Evolutionary conservation across 2,888 invertebrate species (phyloP).

Genomic region (Tuta absoluta): DNA sequence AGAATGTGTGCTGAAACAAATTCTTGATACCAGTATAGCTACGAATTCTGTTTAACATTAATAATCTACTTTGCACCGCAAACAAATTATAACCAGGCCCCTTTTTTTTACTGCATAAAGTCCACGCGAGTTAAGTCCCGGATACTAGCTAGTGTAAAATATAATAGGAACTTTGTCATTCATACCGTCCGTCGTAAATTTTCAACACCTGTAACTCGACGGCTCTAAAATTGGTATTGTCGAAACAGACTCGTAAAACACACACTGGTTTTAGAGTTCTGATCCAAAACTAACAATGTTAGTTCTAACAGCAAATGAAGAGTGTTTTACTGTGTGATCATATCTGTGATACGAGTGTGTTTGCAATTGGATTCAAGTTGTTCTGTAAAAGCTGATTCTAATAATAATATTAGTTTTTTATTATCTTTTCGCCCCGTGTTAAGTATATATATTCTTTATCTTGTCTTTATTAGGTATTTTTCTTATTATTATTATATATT

Average conservation of each 20-base stretch:
- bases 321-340: conserved; percentile 42
- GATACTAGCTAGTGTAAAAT: background rate
- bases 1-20: no score
- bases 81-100: no score
- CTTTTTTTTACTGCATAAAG: background rate
- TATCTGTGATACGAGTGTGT: conserved; percentile 8
- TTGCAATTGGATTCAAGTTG: background rate
- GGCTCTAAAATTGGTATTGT: conserved; percentile 68
- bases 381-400: background rate
- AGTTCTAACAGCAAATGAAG: conserved; percentile 51
- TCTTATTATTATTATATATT: no score
- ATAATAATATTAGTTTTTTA: background rate
- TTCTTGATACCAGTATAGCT: no score
- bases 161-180: background rate
- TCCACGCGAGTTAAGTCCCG: background rate
- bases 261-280: conserved; percentile 59
- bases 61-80: no score
- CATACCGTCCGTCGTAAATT: background rate
- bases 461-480: no score
- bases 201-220: conserved; percentile 36
- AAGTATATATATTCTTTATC: no score
- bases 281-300: conserved; percentile 61
- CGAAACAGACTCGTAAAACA: conserved; percentile 65
- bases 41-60: no score
- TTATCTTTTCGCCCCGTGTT: no score